Conservation (phyloP, 2,797 vertebrate genomes). For the Rhinella marina region DNA sequence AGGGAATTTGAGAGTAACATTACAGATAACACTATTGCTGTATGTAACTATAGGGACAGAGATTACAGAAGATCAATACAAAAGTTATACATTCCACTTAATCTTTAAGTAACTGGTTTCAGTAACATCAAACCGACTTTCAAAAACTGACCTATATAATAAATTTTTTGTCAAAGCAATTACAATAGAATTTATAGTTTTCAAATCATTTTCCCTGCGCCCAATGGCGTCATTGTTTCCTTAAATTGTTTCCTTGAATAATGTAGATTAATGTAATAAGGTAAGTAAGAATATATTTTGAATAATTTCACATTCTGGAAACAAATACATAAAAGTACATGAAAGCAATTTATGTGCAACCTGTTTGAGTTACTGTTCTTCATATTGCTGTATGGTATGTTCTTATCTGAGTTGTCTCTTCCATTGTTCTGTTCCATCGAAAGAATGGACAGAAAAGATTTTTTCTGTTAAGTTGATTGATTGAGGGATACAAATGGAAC, state of each 20-base stretch:
- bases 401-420: no score
- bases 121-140: background rate
- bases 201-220: background rate
- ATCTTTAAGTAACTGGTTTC: background rate
- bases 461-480: no score
- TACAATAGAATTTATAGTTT: background rate
- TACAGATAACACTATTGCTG: background rate
- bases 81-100: background rate
- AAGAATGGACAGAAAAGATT: no score
- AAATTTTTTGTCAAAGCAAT: background rate
- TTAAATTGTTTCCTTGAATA: background rate
- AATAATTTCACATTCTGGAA: background rate
- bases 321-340: background rate
- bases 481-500: no score
- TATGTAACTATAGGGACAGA: background rate
- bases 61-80: constrained; percentile 15
- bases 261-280: background rate
- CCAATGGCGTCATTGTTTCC: background rate
- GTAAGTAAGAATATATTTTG: background rate
- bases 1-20: constrained; percentile 14
- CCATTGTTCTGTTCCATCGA: no score
- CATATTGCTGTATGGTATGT: background rate
- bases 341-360: background rate
- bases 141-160: background rate
- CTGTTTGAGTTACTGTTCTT: background rate